Percentiles rank a stretch among this genome's conserved stretches.
These are phyloP conservation scores for Chionoecetes opilio DNA, from an alignment of 1,140 invertebrate species.

Conservation along the genomic window DNA sequence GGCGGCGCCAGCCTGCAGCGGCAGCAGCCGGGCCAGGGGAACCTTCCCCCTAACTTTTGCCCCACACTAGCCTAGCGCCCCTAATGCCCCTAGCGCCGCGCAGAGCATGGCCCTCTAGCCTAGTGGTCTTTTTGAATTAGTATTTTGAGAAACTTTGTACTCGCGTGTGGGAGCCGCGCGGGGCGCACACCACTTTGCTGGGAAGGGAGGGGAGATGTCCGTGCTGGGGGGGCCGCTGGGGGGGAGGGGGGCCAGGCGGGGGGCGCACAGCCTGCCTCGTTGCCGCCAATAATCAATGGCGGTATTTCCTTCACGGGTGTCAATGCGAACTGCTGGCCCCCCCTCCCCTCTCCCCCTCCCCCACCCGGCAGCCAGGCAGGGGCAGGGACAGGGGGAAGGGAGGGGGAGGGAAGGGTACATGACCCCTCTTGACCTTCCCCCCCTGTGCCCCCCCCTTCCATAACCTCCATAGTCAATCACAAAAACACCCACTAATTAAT, in stretches of 20 bases:
- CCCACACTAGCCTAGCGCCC: background rate
- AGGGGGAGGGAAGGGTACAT: background rate
- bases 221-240: background rate
- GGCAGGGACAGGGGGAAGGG: background rate
- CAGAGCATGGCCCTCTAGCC: background rate
- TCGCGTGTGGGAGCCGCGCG: background rate
- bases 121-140: slow-evolving; percentile 10
- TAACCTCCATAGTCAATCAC: too few relatives aligned
- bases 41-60: background rate
- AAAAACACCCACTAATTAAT: too few relatives aligned
- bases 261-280: background rate
- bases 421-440: background rate
- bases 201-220: background rate
- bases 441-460: background rate
- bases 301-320: background rate
- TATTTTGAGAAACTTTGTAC: background rate
- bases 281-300: background rate
- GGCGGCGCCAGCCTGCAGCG: background rate
- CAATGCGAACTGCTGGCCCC: background rate
- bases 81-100: background rate
- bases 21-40: background rate
- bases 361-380: background rate
- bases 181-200: background rate
- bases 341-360: background rate
- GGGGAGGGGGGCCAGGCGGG: background rate